Conservation (phyloP, 2,888 invertebrate species). For the Scaptomyza polygonia region DNA sequence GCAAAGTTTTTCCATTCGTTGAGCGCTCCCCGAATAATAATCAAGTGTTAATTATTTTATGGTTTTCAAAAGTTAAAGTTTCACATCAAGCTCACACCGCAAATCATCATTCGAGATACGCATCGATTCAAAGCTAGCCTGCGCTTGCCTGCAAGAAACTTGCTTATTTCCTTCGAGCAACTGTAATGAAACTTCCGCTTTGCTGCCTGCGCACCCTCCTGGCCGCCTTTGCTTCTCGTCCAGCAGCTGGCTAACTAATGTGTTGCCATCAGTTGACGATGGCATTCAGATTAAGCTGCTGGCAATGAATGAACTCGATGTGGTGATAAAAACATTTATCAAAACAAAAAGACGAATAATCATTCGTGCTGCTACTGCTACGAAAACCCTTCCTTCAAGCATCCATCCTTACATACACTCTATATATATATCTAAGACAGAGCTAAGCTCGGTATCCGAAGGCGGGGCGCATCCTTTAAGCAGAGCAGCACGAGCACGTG, state of each 20-base stretch:
- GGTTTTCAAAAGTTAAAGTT: slow-evolving; percentile 81
- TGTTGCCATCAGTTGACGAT: slow-evolving; percentile 83
- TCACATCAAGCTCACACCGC: slow-evolving; percentile 63
- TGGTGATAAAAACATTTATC: slow-evolving; percentile 85
- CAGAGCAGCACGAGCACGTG: slow-evolving; percentile 37
- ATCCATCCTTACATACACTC: background rate
- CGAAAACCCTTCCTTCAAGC: slow-evolving; percentile 35
- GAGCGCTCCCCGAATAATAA: slow-evolving; percentile 83
- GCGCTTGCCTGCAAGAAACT: slow-evolving; percentile 15
- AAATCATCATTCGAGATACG: slow-evolving; percentile 79
- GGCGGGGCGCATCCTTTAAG: background rate
- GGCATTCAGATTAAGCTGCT: slow-evolving; percentile 84
- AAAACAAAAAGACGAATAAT: slow-evolving; percentile 82
- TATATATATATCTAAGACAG: slow-evolving; percentile 3
- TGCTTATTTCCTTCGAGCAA: slow-evolving; percentile 69
- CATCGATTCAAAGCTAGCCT: slow-evolving; percentile 73
- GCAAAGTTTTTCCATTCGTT: slow-evolving; percentile 38
- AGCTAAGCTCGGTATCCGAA: background rate
- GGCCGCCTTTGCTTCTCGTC: slow-evolving; percentile 17
- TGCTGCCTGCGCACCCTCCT: slow-evolving; percentile 1
- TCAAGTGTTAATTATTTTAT: slow-evolving; percentile 85
- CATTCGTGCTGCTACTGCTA: slow-evolving; percentile 57
- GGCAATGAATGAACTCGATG: slow-evolving; percentile 84
- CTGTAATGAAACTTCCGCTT: slow-evolving; percentile 82
- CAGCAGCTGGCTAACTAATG: slow-evolving; percentile 82